These are phyloP conservation scores for Ciconia stormi DNA, from an alignment of 2,113 vertebrate genomes.

Conservation along the genomic window DNA sequence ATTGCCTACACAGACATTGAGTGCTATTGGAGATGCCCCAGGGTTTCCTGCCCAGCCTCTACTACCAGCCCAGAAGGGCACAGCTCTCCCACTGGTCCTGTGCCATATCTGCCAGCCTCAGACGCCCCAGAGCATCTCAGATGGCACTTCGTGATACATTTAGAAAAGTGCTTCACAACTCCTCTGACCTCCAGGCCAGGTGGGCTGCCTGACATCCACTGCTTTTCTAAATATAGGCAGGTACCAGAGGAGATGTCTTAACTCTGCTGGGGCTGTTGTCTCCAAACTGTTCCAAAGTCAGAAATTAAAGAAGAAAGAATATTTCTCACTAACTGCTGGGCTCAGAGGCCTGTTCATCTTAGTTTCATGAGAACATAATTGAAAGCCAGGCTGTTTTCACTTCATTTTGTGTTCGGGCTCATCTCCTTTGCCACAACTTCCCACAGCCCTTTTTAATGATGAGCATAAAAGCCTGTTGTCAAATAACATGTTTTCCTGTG, in stretches of 20 bases:
- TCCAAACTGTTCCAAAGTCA: not conserved
- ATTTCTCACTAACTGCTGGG: not conserved
- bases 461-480: not conserved
- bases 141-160: not conserved
- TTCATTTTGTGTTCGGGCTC: not conserved
- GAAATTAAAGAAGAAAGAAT: not conserved
- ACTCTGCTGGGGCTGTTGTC: not conserved
- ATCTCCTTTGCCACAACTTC: not conserved
- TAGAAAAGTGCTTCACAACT: not conserved
- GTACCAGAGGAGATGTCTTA: not conserved
- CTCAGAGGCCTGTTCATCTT: not conserved
- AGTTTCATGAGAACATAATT: not conserved
- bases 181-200: not conserved
- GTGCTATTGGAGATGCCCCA: not conserved
- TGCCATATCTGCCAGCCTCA: not conserved
- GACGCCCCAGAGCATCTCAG: not conserved
- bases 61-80: not conserved
- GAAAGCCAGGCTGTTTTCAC: conserved; percentile 7
- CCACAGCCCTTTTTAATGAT: not conserved
- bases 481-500: not conserved
- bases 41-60: not conserved
- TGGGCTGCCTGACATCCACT: not conserved
- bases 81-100: not conserved
- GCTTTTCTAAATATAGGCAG: not conserved
- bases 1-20: not conserved